Evolutionary conservation across 2,888 invertebrate genomes (phyloP).

Genomic region (Dolomedes plantarius): DNA sequence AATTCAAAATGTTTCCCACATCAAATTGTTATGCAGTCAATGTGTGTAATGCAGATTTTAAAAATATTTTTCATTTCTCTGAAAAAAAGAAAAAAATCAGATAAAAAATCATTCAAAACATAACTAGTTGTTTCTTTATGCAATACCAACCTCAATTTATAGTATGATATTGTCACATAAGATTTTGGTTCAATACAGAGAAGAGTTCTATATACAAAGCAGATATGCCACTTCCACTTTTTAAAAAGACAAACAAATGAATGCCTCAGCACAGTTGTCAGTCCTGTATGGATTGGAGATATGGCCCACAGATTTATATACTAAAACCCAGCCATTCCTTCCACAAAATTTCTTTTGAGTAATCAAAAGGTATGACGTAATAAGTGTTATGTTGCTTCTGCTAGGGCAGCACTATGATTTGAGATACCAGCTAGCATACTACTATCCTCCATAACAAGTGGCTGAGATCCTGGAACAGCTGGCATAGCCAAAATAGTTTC

Average conservation of each 20-base stretch:
- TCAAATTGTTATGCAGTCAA: no score
- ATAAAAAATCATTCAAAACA: no score
- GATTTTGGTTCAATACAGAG: no score
- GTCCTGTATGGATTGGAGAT: background rate
- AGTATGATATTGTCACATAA: no score
- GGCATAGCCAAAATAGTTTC: slow-evolving; percentile 74
- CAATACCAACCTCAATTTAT: no score
- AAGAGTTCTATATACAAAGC: background rate
- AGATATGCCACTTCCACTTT: background rate
- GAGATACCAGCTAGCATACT: slow-evolving; percentile 27
- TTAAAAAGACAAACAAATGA: background rate
- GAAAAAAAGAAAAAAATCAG: no score
- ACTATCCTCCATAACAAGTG: slow-evolving; percentile 28
- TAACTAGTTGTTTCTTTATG: no score
- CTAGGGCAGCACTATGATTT: slow-evolving; percentile 36
- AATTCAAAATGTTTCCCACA: no score
- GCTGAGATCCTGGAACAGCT: slow-evolving; percentile 69
- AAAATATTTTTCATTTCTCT: no score
- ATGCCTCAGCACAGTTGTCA: background rate
- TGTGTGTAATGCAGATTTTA: no score
- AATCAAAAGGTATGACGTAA: background rate
- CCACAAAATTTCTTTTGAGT: background rate
- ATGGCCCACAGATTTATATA: slow-evolving; percentile 8
- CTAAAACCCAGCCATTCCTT: background rate
- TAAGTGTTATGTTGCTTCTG: slow-evolving; percentile 19